Evolutionary conservation across 2,888 invertebrate genomes (phyloP).

Genomic region (Mayetiola destructor): DNA sequence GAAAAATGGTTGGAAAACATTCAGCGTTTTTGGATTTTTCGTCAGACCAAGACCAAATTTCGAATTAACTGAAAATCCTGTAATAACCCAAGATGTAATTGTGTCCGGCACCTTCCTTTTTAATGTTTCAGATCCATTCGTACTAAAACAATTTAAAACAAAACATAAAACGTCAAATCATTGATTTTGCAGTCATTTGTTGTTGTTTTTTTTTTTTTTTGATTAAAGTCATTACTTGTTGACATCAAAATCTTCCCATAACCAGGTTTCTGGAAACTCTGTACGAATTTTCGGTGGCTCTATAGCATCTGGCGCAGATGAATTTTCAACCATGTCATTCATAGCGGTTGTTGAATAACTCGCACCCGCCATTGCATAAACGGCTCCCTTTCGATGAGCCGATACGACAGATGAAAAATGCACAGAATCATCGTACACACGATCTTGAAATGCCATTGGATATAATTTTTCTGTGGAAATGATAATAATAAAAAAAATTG

Average conservation of each 20-base stretch:
- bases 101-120: constrained; percentile 54
- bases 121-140: constrained; percentile 28
- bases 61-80: constrained; percentile 60
- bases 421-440: too few relatives aligned
- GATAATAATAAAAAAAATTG: too few relatives aligned
- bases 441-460: too few relatives aligned
- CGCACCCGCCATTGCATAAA: too few relatives aligned
- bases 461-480: too few relatives aligned
- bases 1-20: constrained; percentile 61
- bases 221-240: too few relatives aligned
- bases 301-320: not conserved
- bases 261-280: constrained; percentile 54
- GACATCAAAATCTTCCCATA: constrained; percentile 39
- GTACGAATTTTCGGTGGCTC: constrained; percentile 33
- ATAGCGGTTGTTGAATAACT: not conserved
- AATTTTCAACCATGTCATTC: not conserved
- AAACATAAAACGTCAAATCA: too few relatives aligned
- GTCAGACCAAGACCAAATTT: constrained; percentile 61
- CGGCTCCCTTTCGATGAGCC: too few relatives aligned
- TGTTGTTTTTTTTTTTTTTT: too few relatives aligned
- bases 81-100: constrained; percentile 67
- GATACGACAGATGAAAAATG: too few relatives aligned
- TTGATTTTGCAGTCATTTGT: too few relatives aligned
- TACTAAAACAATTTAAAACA: not conserved
- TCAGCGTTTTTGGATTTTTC: constrained; percentile 38